These are phyloP conservation scores for Lithobates sylvaticus DNA, from an alignment of 2,797 vertebrate species.

Conservation along the genomic window DNA sequence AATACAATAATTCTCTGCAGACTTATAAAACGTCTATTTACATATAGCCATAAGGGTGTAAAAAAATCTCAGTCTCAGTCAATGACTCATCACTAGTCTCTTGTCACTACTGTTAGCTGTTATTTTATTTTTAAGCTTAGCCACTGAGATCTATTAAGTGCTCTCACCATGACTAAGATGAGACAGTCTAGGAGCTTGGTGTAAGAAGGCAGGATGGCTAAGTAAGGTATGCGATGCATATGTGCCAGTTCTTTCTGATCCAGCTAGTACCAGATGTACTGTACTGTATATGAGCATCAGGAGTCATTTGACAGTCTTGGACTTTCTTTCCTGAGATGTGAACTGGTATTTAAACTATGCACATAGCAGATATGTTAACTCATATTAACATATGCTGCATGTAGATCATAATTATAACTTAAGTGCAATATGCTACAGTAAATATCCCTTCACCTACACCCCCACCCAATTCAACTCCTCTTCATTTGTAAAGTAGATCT, in stretches of 20 bases:
- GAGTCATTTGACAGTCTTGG: neutral
- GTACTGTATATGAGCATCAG: neutral
- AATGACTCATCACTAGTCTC: neutral
- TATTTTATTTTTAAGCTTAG: neutral
- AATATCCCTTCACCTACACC: too few species aligned
- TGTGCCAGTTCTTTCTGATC: neutral
- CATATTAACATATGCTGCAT: neutral
- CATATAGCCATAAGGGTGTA: neutral
- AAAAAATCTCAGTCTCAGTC: neutral
- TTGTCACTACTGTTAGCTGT: neutral
- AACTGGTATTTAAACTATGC: too few species aligned
- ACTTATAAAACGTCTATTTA: neutral
- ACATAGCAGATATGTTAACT: neutral
- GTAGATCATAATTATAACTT: too few species aligned
- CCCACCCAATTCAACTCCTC: too few species aligned
- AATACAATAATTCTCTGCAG: too few species aligned
- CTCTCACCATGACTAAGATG: neutral
- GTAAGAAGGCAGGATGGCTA: neutral
- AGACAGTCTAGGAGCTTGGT: neutral
- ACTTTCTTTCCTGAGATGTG: too few species aligned
- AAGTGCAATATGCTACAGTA: neutral
- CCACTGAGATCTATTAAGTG: neutral
- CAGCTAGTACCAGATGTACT: neutral
- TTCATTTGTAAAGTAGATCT: too few species aligned
- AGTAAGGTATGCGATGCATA: neutral